phyloP scores from a whole-genome alignment of 2,888 invertebrate genomes.

The Mythimna impura region DNA sequence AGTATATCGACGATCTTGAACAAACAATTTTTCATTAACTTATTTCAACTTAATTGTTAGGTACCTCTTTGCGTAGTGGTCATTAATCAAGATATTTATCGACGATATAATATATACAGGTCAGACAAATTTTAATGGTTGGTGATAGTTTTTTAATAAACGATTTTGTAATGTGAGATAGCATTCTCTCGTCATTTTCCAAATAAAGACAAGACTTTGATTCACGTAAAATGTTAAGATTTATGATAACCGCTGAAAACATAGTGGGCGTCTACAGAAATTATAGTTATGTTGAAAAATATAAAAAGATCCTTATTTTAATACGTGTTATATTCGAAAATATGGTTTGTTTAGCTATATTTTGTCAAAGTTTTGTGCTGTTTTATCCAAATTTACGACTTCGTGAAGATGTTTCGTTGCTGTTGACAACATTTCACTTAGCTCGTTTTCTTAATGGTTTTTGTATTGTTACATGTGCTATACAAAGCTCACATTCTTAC shows the following conservation, averaged over 20 bases:
- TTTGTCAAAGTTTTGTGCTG: not conserved
- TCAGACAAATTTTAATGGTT: not conserved
- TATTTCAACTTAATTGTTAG: not conserved
- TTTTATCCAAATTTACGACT: not conserved
- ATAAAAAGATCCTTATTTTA: constrained; percentile 15
- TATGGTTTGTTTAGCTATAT: not conserved
- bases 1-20: not conserved
- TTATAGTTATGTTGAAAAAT: constrained; percentile 13
- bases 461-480: constrained; percentile 6
- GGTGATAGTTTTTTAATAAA: too few species aligned
- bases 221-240: constrained; percentile 1
- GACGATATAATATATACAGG: not conserved
- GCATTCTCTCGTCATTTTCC: too few species aligned
- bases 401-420: not conserved
- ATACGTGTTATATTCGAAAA: constrained; percentile 25
- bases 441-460: constrained; percentile 1
- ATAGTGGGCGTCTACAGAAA: constrained; percentile 38
- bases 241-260: constrained; percentile 23
- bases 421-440: not conserved
- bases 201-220: not conserved
- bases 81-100: constrained; percentile 16
- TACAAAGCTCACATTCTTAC: constrained; percentile 12
- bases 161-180: too few species aligned
- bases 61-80: not conserved
- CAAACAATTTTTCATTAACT: not conserved